Percentiles rank a stretch among this genome's conserved stretches.
These are phyloP conservation scores for Drosophila anceps DNA, from an alignment of 2,888 invertebrate genomes.

Conservation along the genomic window DNA sequence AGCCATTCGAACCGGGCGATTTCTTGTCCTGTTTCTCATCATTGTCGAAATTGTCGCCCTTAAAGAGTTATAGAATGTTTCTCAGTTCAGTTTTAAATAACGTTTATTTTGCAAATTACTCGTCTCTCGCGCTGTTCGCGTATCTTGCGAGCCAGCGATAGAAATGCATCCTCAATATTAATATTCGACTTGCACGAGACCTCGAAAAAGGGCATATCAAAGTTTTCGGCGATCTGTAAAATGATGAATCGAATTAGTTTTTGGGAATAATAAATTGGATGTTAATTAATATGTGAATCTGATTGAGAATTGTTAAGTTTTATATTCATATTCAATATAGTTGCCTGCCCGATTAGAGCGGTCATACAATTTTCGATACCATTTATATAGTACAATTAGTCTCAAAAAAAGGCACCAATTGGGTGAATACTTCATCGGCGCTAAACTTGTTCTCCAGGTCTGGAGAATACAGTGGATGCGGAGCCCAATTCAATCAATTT, in stretches of 20 bases:
- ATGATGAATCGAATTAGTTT: background rate
- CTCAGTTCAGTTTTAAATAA: background rate
- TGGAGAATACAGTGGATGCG: no score
- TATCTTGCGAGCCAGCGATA: slow-evolving; percentile 92
- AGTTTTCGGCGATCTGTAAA: slow-evolving; percentile 92
- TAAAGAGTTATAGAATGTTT: slow-evolving; percentile 5
- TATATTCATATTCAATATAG: no score
- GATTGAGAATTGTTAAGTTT: no score
- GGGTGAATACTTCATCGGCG: no score
- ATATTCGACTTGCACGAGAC: slow-evolving; percentile 95
- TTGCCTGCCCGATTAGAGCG: no score
- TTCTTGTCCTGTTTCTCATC: slow-evolving; percentile 85
- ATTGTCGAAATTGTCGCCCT: slow-evolving; percentile 86
- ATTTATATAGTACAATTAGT: no score
- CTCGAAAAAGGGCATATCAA: slow-evolving; percentile 95
- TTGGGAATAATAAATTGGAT: no score
- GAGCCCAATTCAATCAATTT: no score
- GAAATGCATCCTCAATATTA: slow-evolving; percentile 93
- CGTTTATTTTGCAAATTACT: slow-evolving; percentile 85
- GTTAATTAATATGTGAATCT: no score
- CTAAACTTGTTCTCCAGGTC: no score
- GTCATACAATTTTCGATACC: no score
- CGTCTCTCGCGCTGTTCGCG: slow-evolving; percentile 92
- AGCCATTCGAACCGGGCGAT: slow-evolving; percentile 84
- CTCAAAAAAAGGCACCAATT: no score